Evolutionary conservation across 2,888 invertebrate species (phyloP), one percentile per base, ranked within the genome.

Genomic region (Epsilonema sp.): DNA sequence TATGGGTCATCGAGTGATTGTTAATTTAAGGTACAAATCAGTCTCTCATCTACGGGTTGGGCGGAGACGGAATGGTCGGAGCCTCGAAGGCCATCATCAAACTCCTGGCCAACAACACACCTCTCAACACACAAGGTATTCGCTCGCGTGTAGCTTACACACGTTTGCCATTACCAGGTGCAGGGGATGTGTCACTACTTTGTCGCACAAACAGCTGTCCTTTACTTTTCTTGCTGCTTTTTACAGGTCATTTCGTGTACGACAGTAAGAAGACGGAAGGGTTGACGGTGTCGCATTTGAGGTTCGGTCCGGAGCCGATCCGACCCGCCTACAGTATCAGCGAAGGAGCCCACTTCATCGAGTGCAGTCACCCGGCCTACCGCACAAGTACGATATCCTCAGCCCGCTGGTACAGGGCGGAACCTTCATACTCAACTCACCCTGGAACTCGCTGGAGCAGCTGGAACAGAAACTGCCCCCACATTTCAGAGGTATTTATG

Each of bases 181-280:
- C n/a, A n/a, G n/a, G n/a, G n/a, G n/a, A n/a, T n/a, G n/a, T n/a
- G n/a, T n/a, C n/a, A n/a, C n/a, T n/a, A n/a, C n/a, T n/a, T n/a
- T n/a, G n/a, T n/a, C n/a, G n/a, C n/a, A n/a, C n/a, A n/a, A n/a
- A n/a, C n/a, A n/a, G n/a, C n/a, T n/a, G n/a, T n/a, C n/a, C n/a
- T n/a, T n/a, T n/a, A n/a, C n/a, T n/a, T n/a, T n/a, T n/a, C n/a
- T n/a, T n/a, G n/a, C n/a, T n/a, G n/a, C n/a, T n/a, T n/a, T n/a
- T n/a, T n/a, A n/a, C n/a, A n/a, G n/a, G n/a, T n/a, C 54, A 54
- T 44, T 54, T 53, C 42, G 53, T 54, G 16, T 54, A 38, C 45
- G 54, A 54, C 40, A 53, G 53, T 11, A 53, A 54, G 50, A 54
- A 54, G 45, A 52, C 46, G 11, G 54, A 54, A 38, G 54, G 54